These are phyloP conservation scores for Busseola fusca DNA, from an alignment of 2,888 invertebrate species.

Conservation along the genomic window DNA sequence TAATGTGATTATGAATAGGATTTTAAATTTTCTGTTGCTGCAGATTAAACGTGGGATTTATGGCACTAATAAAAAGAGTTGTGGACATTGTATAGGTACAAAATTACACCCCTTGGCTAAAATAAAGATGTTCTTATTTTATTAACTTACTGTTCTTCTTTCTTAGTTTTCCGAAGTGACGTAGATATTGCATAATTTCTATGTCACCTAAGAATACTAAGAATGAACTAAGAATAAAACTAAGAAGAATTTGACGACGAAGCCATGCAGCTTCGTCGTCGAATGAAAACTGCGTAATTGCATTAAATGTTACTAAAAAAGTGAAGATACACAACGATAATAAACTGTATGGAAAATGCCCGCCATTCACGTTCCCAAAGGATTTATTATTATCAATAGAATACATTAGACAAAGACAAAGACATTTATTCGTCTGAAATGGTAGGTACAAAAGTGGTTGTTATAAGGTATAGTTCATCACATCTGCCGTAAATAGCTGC, in stretches of 20 bases:
- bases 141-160: not conserved
- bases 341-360: not conserved
- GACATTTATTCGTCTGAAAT: no score
- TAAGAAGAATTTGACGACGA: no score
- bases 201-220: no score
- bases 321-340: not conserved
- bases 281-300: not conserved
- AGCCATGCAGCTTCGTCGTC: not conserved
- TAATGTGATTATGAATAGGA: slow-evolving; percentile 16
- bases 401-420: no score
- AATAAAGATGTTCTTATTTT: not conserved
- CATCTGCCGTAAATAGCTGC: no score
- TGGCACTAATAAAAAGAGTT: not conserved
- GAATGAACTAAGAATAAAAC: no score
- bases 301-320: not conserved
- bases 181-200: not conserved
- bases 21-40: slow-evolving; percentile 1
- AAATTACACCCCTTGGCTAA: not conserved
- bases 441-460: no score
- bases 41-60: not conserved
- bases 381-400: not conserved
- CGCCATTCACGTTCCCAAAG: not conserved
- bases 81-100: not conserved
- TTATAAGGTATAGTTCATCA: no score
- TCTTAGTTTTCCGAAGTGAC: not conserved